Evolutionary conservation across 1,140 invertebrate genomes (phyloP), one percentile per base, ranked within the genome.

Genomic region (Drosophila oshimai): DNA sequence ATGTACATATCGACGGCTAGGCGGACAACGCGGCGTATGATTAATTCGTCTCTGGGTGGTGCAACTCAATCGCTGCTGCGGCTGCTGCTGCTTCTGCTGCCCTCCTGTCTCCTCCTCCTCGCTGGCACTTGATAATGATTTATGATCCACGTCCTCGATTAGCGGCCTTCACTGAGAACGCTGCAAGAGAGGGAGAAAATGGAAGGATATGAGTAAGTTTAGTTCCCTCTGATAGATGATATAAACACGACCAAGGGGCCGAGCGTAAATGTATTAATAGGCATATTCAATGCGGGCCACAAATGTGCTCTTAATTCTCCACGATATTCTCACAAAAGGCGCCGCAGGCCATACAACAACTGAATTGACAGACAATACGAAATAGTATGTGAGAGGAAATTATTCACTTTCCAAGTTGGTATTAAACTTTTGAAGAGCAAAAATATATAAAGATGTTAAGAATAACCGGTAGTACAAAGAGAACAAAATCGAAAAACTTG

Each of bases 21-120:
- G 36, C 50, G 67, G 55, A 17, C 36, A 58, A 76, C 69, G 58
- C 62, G 74, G 74, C 79, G 74, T 78, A 83, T 84, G 74, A 83
- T 77, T 76, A 69, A 83, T 83, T 70, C 47, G 41, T 51, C 47
- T 65, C 26, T 10, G 12, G 7, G 26, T 49, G 46, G 37, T 47
- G 72, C 72, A 73, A 72, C 78, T 76, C 39, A 76, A 73, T 72
- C 54, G 68, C 39, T 58, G 46, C 17, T 49, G 29, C n/a, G 54
- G 28, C 17, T 49, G 42, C 18, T 51, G 28, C 29, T 13, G 18
- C n/a, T n/a, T n/a, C n/a, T n/a, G n/a, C n/a, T n/a, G n/a, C n/a
- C n/a, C n/a, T n/a, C n/a, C n/a, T n/a, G n/a, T n/a, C n/a, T n/a
- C n/a, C n/a, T n/a, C 18, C 12, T 26, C 37, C 20, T 54, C 36